phyloP scores from a whole-genome alignment of 2,113 vertebrate species.

The Spilogale gracilis region DNA sequence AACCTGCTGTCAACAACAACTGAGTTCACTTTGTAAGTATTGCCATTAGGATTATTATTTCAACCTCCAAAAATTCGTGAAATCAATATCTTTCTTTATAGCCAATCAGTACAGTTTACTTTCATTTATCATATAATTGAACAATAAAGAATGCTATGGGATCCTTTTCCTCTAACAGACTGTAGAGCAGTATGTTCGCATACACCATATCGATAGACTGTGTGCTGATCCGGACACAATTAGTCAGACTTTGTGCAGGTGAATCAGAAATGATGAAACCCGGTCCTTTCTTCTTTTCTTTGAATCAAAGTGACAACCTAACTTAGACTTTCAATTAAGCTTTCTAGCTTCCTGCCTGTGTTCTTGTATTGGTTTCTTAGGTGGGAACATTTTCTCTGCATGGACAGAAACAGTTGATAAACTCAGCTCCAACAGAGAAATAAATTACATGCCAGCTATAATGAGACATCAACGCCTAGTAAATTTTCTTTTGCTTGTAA shows the following conservation, averaged over 20 bases:
- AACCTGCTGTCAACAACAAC: not conserved
- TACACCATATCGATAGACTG: not conserved
- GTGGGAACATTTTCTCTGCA: conserved; percentile 87
- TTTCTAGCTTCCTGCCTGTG: conserved; percentile 85
- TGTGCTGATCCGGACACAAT: not conserved
- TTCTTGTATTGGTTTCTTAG: conserved; percentile 86
- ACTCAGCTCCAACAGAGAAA: conserved; percentile 89
- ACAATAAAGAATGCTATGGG: not conserved
- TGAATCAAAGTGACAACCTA: conserved; percentile 62
- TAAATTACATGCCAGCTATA: conserved; percentile 89
- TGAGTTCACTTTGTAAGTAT: not conserved
- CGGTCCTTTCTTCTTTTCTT: conserved; percentile 49
- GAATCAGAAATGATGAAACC: conserved; percentile 41
- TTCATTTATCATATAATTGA: not conserved
- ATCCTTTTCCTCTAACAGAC: not conserved
- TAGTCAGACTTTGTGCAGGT: conserved; percentile 26
- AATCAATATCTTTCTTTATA: not conserved
- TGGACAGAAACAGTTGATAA: conserved; percentile 88
- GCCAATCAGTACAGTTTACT: not conserved
- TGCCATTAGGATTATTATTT: not conserved
- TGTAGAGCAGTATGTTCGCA: not conserved
- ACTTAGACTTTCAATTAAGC: conserved; percentile 86
- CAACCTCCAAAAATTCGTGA: not conserved
- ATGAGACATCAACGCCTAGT: conserved; percentile 87
- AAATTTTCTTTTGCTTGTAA: conserved; percentile 84